Evolutionary conservation across 2,113 vertebrate genomes (phyloP), one percentile per base, ranked within the genome.

Genomic region (Ptyas mucosa): DNA sequence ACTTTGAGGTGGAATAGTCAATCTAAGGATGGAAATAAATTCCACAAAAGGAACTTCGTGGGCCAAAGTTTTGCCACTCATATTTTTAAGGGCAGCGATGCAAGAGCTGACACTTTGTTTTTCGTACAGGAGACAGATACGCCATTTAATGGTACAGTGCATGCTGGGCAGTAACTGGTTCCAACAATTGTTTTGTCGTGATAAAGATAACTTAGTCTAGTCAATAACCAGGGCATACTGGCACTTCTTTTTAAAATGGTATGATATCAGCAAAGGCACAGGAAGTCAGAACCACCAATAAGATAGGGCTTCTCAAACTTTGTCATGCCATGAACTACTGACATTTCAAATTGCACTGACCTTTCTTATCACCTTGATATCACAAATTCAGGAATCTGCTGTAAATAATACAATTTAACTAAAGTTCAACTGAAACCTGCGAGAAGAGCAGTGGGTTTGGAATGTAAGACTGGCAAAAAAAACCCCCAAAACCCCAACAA

Each of bases 1-100:
- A 90, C 58, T 89, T 81, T 51, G 69, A 15, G 94, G 81, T 90
- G 87, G 93, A 90, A 89, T 46, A 54, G 51, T 24, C 92, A 92
- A 89, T 86, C 69, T 91, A 94, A 93, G 92, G 90, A 92, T 53
- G 29, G 1, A 1, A 29, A 46, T 85, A 91, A 92, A 52, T 90
- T 89, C 21, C 93, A 58, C 1, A 24, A 85, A 61, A 94, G 92
- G 75, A 91, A 94, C n/a, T 34, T n/a, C 1, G 15, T 8, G 8
- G 12, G 57, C 18, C 18, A 46, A 4, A 12, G 8, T 10, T 15
- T 11, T 15, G 49, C 21, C 24, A 75, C 6, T 39, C n/a, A 10
- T 21, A 39, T 29, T 57, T 52, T 69, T 64, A 88, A 39, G 3
- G 20, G 7, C 2, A 26, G n/a, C 1, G 12, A 8, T 10, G 8